phyloP scores from a whole-genome alignment of 2,888 invertebrate genomes.

The Scaptomyza caliginosa region DNA sequence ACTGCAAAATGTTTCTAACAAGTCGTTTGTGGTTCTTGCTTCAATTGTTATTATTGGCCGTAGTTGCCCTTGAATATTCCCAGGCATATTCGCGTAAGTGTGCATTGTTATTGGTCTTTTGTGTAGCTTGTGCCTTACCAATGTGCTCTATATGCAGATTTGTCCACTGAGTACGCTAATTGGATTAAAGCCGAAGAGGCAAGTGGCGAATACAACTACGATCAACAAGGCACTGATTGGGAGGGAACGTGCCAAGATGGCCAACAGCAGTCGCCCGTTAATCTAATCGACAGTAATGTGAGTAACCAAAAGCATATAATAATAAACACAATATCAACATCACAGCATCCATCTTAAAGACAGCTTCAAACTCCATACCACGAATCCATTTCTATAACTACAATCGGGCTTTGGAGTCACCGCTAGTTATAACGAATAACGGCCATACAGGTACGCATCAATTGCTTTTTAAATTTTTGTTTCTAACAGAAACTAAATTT shows the following conservation, averaged over 20 bases:
- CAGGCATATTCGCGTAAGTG: conserved; percentile 22
- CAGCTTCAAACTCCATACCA: conserved; percentile 10
- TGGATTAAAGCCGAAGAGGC: conserved; percentile 30
- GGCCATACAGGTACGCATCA: conserved; percentile 86
- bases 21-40: conserved; percentile 1
- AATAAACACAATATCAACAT: background rate
- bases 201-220: conserved; percentile 60
- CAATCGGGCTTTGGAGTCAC: conserved; percentile 86
- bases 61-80: conserved; percentile 3
- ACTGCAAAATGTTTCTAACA: conserved; percentile 17
- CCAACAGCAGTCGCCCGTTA: conserved; percentile 49
- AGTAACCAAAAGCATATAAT: background rate
- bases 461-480: background rate
- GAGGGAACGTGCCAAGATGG: conserved; percentile 48
- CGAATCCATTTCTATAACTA: conserved; percentile 84
- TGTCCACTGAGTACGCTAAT: conserved; percentile 33
- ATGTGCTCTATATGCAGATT: conserved; percentile 4
- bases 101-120: background rate
- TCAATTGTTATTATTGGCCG: conserved; percentile 21
- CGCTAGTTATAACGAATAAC: conserved; percentile 87
- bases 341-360: conserved; percentile 30
- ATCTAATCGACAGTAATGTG: conserved; percentile 31
- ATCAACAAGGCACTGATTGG: conserved; percentile 62
- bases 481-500: background rate
- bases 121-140: background rate